Conservation (phyloP, 2,888 invertebrate species). For the Erebia ligea region DNA sequence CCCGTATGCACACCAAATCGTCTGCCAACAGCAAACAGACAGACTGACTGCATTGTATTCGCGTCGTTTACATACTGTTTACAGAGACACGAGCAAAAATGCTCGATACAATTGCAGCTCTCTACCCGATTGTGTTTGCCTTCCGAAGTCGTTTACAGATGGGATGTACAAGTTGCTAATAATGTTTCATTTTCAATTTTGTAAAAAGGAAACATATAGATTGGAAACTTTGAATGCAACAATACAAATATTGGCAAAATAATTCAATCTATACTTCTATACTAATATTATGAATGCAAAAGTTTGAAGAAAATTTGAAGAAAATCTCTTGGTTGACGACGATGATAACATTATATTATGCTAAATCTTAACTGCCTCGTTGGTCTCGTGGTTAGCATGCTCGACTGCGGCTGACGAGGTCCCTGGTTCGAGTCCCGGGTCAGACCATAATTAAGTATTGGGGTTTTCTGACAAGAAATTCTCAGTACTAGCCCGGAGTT, state of each 20-base stretch:
- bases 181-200: conserved; percentile 31
- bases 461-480: no score
- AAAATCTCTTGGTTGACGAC: no score
- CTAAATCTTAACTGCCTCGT: no score
- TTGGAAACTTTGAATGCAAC: neutral
- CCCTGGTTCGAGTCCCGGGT: no score
- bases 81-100: conserved; percentile 67
- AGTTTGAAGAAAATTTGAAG: no score
- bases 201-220: conserved; percentile 8
- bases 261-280: no score
- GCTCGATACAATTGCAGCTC: conserved; percentile 46
- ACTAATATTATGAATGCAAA: no score
- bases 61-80: conserved; percentile 78
- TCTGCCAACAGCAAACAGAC: conserved; percentile 71
- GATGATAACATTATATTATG: no score
- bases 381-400: no score
- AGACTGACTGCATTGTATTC: conserved; percentile 62
- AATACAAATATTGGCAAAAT: neutral
- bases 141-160: conserved; percentile 31
- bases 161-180: conserved; percentile 26
- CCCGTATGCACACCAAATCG: conserved; percentile 57
- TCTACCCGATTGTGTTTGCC: conserved; percentile 43
- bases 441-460: no score
- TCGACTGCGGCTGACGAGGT: no score
- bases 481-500: no score